Evolutionary conservation across 2,888 invertebrate genomes (phyloP).

Genomic region (Psococerastis gibbosa): DNA sequence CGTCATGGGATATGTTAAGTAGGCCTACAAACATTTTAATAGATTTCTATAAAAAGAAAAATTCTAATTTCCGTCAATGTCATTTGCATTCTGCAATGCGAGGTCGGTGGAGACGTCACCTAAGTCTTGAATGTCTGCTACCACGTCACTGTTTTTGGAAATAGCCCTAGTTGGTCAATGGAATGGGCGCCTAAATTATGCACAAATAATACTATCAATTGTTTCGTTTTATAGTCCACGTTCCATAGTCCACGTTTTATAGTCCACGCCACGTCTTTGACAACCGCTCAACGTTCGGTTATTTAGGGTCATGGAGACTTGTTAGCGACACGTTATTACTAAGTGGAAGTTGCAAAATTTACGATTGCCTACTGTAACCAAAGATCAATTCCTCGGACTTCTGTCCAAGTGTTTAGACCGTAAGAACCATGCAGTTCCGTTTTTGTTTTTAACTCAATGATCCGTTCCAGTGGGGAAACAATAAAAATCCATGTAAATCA

Average conservation of each 20-base stretch:
- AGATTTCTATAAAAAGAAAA: too few relatives aligned
- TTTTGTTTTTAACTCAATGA: neutral
- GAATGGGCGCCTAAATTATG: too few relatives aligned
- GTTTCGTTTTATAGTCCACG: conserved; percentile 19
- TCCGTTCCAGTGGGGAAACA: neutral
- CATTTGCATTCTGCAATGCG: too few relatives aligned
- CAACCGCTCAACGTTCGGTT: conserved; percentile 19
- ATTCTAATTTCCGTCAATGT: too few relatives aligned
- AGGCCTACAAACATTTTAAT: too few relatives aligned
- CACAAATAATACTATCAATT: conserved; percentile 19
- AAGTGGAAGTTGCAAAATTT: conserved; percentile 15
- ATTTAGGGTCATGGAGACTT: conserved; percentile 19
- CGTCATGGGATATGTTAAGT: too few relatives aligned
- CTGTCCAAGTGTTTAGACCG: neutral
- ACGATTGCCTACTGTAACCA: neutral
- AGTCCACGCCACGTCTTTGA: too few relatives aligned
- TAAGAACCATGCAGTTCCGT: neutral
- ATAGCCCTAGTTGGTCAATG: too few relatives aligned
- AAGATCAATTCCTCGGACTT: neutral
- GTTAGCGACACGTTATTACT: conserved; percentile 17
- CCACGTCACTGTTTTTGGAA: too few relatives aligned
- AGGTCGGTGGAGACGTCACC: too few relatives aligned
- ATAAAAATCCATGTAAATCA: neutral
- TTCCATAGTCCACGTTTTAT: too few relatives aligned
- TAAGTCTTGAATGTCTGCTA: too few relatives aligned